These are phyloP conservation scores for Epistrophe grossulariae DNA, from an alignment of 2,888 invertebrate genomes.

Conservation along the genomic window DNA sequence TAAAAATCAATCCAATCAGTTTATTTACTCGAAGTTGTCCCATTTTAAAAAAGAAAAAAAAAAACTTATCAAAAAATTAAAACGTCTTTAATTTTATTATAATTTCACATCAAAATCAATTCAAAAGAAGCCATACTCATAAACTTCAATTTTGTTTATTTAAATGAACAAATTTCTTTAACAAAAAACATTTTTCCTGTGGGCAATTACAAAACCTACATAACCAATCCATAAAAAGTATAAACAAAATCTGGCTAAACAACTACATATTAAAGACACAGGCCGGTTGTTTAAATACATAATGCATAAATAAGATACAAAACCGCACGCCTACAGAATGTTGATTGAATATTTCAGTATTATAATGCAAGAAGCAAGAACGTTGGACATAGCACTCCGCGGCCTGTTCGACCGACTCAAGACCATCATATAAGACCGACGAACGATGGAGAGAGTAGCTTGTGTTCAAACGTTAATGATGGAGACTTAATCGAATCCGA, in stretches of 20 bases:
- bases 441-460: background rate
- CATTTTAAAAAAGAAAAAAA: slow-evolving; percentile 27
- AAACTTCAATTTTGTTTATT: slow-evolving; percentile 35
- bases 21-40: slow-evolving; percentile 43
- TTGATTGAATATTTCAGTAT: slow-evolving; percentile 63
- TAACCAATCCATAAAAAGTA: slow-evolving; percentile 63
- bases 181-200: slow-evolving; percentile 10
- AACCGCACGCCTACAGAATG: slow-evolving; percentile 62
- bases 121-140: slow-evolving; percentile 43
- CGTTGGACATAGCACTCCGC: background rate
- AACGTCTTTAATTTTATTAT: slow-evolving; percentile 62
- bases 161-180: slow-evolving; percentile 28
- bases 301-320: slow-evolving; percentile 50
- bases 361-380: slow-evolving; percentile 53
- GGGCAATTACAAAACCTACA: slow-evolving; percentile 63
- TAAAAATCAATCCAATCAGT: background rate
- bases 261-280: background rate
- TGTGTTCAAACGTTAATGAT: slow-evolving; percentile 11
- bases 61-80: slow-evolving; percentile 49
- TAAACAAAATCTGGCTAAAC: slow-evolving; percentile 48
- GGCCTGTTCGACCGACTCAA: background rate
- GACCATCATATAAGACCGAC: background rate
- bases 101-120: slow-evolving; percentile 26
- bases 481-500: slow-evolving; percentile 40
- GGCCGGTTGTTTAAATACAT: slow-evolving; percentile 46